Percentiles rank a stretch among this genome's conserved stretches.
Conservation (phyloP, 2,888 invertebrate genomes). For the Mesodorylaimus sp. region DNA sequence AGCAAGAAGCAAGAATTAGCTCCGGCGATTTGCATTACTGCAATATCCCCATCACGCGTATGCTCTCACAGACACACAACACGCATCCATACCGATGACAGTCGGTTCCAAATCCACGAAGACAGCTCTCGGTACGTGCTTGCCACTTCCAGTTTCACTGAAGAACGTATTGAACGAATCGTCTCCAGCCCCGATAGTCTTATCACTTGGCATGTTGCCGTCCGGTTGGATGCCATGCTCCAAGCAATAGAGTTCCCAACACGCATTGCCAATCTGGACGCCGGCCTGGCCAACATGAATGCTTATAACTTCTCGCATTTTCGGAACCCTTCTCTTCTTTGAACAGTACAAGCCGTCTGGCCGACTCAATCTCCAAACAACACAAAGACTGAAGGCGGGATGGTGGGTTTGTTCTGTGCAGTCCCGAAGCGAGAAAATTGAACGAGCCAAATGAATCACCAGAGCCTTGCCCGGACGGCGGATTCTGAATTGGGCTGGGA, state of each 20-base stretch:
- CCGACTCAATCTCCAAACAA: too few relatives aligned
- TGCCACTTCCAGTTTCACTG: slow-evolving; percentile 74
- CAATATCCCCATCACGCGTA: too few relatives aligned
- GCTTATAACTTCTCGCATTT: slow-evolving; percentile 3
- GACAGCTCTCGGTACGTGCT: slow-evolving; percentile 80
- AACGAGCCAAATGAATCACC: too few relatives aligned
- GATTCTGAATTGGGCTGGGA: too few relatives aligned
- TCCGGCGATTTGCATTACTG: too few relatives aligned
- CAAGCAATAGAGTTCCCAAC: slow-evolving; percentile 22
- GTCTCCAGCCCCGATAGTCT: slow-evolving; percentile 45
- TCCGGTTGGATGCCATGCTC: slow-evolving; percentile 40
- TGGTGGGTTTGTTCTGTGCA: too few relatives aligned
- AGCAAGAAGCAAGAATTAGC: too few relatives aligned
- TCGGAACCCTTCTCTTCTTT: slow-evolving; percentile 15
- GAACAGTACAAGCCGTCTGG: too few relatives aligned
- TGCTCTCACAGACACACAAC: not conserved
- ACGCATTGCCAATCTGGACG: slow-evolving; percentile 32
- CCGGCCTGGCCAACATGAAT: slow-evolving; percentile 39
- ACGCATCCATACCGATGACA: slow-evolving; percentile 47
- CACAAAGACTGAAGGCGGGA: too few relatives aligned
- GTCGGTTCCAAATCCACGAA: slow-evolving; percentile 90
- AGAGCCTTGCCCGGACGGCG: too few relatives aligned
- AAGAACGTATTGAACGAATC: slow-evolving; percentile 64
- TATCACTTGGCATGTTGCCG: slow-evolving; percentile 24
- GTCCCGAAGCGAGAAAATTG: too few relatives aligned